These are phyloP conservation scores for Sardinella longiceps DNA, from an alignment of 2,797 vertebrate genomes.

Conservation along the genomic window DNA sequence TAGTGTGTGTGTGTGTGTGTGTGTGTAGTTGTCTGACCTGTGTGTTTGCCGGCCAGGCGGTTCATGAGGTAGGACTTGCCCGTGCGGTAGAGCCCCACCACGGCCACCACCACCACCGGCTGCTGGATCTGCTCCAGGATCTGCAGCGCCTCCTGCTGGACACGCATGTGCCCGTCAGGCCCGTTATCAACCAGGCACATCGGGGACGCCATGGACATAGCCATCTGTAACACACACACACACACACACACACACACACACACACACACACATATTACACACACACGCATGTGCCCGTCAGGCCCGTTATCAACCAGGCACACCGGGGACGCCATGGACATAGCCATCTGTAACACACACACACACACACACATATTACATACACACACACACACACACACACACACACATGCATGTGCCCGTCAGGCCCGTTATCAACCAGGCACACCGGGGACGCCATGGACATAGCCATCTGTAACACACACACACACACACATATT, in stretches of 20 bases:
- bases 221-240: background rate
- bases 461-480: too few relatives aligned
- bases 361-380: too few relatives aligned
- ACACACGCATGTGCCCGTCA: too few relatives aligned
- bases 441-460: too few relatives aligned
- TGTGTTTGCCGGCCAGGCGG: conserved; percentile 53
- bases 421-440: too few relatives aligned
- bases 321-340: too few relatives aligned
- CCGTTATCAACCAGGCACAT: conserved; percentile 60
- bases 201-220: conserved; percentile 50
- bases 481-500: too few relatives aligned
- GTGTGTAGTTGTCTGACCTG: conserved; percentile 40
- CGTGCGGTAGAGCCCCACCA: conserved; percentile 61
- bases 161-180: conserved; percentile 40
- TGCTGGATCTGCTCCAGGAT: conserved; percentile 56
- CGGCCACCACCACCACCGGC: conserved; percentile 65
- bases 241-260: background rate
- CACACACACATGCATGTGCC: too few relatives aligned
- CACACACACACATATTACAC: background rate
- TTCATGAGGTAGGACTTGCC: conserved; percentile 61
- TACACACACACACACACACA: background rate
- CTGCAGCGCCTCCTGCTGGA: conserved; percentile 48
- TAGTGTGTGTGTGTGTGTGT: background rate
- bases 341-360: too few relatives aligned
- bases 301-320: too few relatives aligned